Conservation (phyloP, 37 sponge, comb jelly and placozoan genomes). For the Spongia lamella region DNA sequence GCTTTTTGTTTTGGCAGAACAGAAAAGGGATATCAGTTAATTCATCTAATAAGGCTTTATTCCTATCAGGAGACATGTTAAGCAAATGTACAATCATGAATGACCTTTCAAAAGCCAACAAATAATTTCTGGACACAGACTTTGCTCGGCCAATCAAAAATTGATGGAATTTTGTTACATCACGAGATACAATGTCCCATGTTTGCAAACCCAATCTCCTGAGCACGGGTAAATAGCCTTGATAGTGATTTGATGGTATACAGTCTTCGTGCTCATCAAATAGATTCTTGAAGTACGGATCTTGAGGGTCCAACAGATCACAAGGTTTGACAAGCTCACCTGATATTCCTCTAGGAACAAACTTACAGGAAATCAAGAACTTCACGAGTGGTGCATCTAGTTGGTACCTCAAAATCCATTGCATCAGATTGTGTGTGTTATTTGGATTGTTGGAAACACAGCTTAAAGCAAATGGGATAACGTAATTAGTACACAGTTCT, state of each 20-base stretch:
- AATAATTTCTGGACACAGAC: conserved; percentile 5
- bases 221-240: background rate
- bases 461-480: conserved; percentile 24
- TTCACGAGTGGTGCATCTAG: background rate
- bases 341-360: conserved; percentile 2
- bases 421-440: conserved; percentile 25
- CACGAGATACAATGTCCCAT: conserved; percentile 22
- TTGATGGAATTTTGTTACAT: background rate
- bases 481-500: conserved; percentile 7
- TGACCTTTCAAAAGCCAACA: background rate
- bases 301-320: conserved; percentile 42
- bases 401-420: conserved; percentile 31
- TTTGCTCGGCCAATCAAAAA: conserved; percentile 25
- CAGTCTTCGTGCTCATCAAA: conserved; percentile 20
- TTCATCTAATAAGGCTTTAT: background rate
- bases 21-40: conserved; percentile 22
- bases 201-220: conserved; percentile 23
- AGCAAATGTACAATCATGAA: no score
- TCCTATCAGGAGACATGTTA: no score
- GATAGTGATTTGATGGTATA: conserved; percentile 15
- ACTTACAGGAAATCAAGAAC: background rate
- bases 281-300: conserved; percentile 12
- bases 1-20: background rate
- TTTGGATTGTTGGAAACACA: background rate
- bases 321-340: background rate